Evolutionary conservation across 92 coral and sea anemone species (phyloP), one percentile per base, ranked within the genome.

Genomic region (Palythoa grandis): DNA sequence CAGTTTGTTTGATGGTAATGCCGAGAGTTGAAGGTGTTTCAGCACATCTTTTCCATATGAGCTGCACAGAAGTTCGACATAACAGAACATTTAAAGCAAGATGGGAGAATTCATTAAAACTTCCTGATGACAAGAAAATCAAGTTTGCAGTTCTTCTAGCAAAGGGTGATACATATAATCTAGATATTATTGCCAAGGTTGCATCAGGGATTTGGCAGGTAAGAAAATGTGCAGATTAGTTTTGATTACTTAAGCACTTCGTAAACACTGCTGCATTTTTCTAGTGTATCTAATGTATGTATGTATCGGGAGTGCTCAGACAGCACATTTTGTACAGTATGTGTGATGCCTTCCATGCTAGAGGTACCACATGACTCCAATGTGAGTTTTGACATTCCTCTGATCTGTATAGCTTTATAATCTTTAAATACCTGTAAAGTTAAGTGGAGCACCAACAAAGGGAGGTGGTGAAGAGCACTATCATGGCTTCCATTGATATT

Each of bases 191-290:
- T 69, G 97, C 97, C 29, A 95, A 95, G 70, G 97, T 90, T 40
- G 97, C 97, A 1, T 90, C 94, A 23, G 95, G 97, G 54, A 91
- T 93, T 78, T 93, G 95, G 95, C 91, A 92, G 94, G 95, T 91
- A 89, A 86, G 83, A 61, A 22, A 43, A 19, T 43, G 9, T 43
- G 3, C 9, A 8, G 50, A 43, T 43, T 43, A 43, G 50, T 43
- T 43, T 5, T 43, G 50, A 43, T 43, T 43, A 43, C 50, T 43
- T 8, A 43, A 43, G 50, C 7, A 8, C 6, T 5, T 8, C 7
- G 9, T 43, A 43, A 8, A 43, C 9, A 4, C 4, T 43, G 50
- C 50, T 43, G 3, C 50, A 43, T 8, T 43, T n/a, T 43, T 8
- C 9, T 43, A 58, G 17, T 58, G 5, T 8, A 58, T 8, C 17